Base-by-base conservation (phyloP, 2,888 invertebrate species). In the Ryuthela nishihirai region DNA sequence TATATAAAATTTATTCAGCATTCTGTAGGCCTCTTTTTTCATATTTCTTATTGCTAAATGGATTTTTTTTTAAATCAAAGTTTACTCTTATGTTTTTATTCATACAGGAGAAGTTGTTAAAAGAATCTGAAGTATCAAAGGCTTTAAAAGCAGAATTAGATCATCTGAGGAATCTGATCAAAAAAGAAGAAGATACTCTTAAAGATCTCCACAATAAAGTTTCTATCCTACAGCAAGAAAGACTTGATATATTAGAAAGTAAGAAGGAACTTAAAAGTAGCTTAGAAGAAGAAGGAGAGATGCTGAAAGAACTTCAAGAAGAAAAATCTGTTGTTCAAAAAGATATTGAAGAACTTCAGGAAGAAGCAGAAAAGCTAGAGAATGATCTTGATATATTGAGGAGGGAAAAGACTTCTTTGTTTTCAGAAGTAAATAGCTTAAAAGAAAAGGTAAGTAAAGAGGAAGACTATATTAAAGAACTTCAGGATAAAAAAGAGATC, bases 361-460 rank as follows among this genome's bases (percentile, higher is more conserved):
- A 52, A 20, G 58, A 58, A 17, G 36, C 49, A 15, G 58, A 58
- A 17, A 46, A 46, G 43, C 42, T 49, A 12, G 58, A 58, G 43
- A 52, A 38, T 46, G 52, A 58, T 25, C 26, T 58, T 26, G 58
- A 58, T 38, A 24, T 52, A 15, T 32, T 58, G 2, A 40, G 52
- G 32, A 42, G 38, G 7, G 58, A 58, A 34, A 58, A 58, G 21
- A 52, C 52, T 20, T 38, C 42, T 12, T 32, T 58, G 9, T 34
- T 50, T 34, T 43, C 52, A 15, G 58, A 58, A 47, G 15, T 58
- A 15, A 58, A 35, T 23, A 43, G 46, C 25, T 42, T 58, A 18
- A 58, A 58, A 58, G 46, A 52, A 9, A 52, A 52, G 18, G 42
- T 52, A 12, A 52, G 38, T 4, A 50, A 40, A 36, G 49, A 50